A percentile compares a stretch with the other conserved stretches of the same genome.
Evolutionary conservation across 2,113 vertebrate species (phyloP).

Genomic region (Nothobranchius kuhntae): DNA sequence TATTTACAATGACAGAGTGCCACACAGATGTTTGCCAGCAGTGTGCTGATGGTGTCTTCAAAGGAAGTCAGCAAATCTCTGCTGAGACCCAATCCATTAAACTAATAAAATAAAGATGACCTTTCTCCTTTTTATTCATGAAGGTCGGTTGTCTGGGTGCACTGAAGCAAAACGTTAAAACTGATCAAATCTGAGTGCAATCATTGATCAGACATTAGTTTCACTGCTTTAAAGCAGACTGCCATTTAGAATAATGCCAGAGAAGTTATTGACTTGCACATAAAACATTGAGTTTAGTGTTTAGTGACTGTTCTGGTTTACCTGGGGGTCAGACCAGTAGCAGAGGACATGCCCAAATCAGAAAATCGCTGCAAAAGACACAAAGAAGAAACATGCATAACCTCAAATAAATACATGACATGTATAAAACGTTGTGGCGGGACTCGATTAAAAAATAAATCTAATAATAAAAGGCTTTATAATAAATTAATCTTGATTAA

Average conservation of each 20-base stretch:
- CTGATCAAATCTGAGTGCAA: not conserved
- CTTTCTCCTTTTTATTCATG: conserved; percentile 18
- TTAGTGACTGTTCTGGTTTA: conserved; percentile 49
- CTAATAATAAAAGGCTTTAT: no score
- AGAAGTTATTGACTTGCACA: conserved; percentile 14
- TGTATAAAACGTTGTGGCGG: no score
- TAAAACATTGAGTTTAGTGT: no score
- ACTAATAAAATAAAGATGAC: conserved; percentile 68
- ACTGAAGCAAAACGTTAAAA: no score
- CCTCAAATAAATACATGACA: not conserved
- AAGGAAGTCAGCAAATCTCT: conserved; percentile 19
- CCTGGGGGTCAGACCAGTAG: conserved; percentile 86
- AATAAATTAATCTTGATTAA: no score
- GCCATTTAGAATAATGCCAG: not conserved
- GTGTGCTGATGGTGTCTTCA: conserved; percentile 11
- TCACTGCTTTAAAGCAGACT: not conserved
- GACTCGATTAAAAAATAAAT: no score
- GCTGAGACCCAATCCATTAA: conserved; percentile 54
- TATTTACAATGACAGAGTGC: not conserved
- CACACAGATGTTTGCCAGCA: conserved; percentile 2
- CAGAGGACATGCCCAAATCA: conserved; percentile 85
- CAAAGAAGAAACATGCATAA: not conserved
- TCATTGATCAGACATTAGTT: conserved; percentile 18
- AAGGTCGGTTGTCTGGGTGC: no score
- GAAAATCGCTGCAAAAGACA: conserved; percentile 83